phyloP scores from a whole-genome alignment of 1,140 invertebrate species.

The Gonatopus flavifemur region DNA sequence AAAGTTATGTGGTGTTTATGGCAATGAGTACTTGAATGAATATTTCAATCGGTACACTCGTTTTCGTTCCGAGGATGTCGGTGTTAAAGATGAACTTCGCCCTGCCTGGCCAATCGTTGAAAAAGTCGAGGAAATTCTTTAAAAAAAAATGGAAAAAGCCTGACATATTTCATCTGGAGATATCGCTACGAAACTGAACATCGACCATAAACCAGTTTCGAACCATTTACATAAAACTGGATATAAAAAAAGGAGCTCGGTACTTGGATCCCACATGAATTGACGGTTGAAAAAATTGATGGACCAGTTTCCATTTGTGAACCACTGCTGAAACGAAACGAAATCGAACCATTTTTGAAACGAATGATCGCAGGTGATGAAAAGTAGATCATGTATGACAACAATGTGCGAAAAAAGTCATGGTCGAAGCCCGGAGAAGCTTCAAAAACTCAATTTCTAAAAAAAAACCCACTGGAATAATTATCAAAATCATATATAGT shows the following conservation, averaged over 20 bases:
- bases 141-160: slow-evolving; percentile 1
- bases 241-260: neutral
- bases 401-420: neutral
- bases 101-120: slow-evolving; percentile 1
- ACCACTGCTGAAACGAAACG: slow-evolving; percentile 19
- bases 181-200: slow-evolving; percentile 9
- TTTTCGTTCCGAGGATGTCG: too few relatives aligned
- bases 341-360: slow-evolving; percentile 26
- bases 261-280: slow-evolving; percentile 2
- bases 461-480: too few relatives aligned
- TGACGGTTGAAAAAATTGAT: slow-evolving; percentile 4
- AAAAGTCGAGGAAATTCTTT: slow-evolving; percentile 9
- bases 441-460: too few relatives aligned
- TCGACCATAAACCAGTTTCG: slow-evolving; percentile 5
- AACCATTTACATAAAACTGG: slow-evolving; percentile 2
- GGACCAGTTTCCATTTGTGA: neutral
- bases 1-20: too few relatives aligned
- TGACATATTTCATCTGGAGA: neutral
- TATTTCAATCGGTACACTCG: too few relatives aligned
- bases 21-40: too few relatives aligned
- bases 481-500: too few relatives aligned
- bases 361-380: slow-evolving; percentile 26
- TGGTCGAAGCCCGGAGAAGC: slow-evolving; percentile 3
- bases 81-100: too few relatives aligned
- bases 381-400: slow-evolving; percentile 11